Conservation (phyloP, 2,888 invertebrate genomes). For the Ametastegia equiseti region DNA sequence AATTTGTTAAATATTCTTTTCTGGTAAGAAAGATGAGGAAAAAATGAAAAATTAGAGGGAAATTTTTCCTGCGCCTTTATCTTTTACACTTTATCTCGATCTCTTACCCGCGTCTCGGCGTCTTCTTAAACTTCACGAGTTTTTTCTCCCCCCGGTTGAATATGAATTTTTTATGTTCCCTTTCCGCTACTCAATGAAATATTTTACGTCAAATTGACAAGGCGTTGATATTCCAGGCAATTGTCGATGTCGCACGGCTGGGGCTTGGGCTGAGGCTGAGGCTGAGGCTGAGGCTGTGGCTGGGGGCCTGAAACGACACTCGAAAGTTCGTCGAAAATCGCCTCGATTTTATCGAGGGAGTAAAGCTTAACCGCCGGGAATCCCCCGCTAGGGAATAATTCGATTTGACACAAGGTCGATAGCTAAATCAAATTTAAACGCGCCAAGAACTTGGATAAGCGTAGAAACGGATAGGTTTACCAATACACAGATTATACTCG, state of each 20-base stretch:
- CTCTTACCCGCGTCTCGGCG: too few species aligned
- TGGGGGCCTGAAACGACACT: slow-evolving; percentile 19
- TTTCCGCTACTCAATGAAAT: neutral
- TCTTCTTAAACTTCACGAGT: neutral
- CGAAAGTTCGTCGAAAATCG: slow-evolving; percentile 31
- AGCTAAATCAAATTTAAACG: slow-evolving; percentile 38
- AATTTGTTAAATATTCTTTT: slow-evolving; percentile 8
- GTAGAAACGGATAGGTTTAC: neutral
- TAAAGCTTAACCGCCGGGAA: slow-evolving; percentile 12
- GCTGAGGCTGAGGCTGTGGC: too few species aligned
- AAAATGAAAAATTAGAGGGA: neutral
- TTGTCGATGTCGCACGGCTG: slow-evolving; percentile 31
- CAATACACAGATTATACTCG: neutral
- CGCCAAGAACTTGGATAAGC: neutral
- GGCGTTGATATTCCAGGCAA: slow-evolving; percentile 26
- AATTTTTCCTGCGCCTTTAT: neutral
- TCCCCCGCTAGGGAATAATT: slow-evolving; percentile 26
- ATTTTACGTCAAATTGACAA: neutral
- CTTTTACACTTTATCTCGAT: neutral
- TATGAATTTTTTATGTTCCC: neutral
- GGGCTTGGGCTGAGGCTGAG: too few species aligned
- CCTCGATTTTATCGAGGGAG: slow-evolving; percentile 37
- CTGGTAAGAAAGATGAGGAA: neutral
- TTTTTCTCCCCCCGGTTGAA: neutral
- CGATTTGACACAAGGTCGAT: slow-evolving; percentile 37